Conservation (phyloP, 2,888 invertebrate species). For the Dicycla oo region DNA sequence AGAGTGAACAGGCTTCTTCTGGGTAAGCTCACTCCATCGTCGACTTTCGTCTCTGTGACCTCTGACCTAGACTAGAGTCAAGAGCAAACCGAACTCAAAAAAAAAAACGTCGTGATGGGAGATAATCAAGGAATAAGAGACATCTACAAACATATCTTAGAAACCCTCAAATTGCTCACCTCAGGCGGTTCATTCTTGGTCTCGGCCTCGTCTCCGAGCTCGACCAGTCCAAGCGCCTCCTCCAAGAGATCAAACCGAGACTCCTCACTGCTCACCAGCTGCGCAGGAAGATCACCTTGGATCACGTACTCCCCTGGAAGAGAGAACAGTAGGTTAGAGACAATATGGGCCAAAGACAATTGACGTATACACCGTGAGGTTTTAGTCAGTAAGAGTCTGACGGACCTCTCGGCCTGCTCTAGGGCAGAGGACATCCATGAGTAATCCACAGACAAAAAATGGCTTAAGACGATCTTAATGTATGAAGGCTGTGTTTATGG, state of each 20-base stretch:
- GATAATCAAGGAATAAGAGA: too few species aligned
- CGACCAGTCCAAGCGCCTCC: constrained; percentile 94
- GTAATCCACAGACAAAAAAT: too few species aligned
- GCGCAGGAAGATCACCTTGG: constrained; percentile 88
- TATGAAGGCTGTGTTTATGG: background rate
- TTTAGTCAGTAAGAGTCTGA: background rate
- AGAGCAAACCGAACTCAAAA: too few species aligned
- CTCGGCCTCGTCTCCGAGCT: constrained; percentile 91
- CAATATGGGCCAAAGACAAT: background rate
- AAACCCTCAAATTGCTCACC: constrained; percentile 71
- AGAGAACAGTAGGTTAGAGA: background rate
- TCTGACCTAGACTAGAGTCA: too few species aligned
- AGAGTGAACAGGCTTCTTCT: too few species aligned
- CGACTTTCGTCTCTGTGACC: too few species aligned
- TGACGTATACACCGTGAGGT: background rate
- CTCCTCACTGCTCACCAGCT: constrained; percentile 89
- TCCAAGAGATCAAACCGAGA: constrained; percentile 93
- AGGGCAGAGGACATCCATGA: background rate
- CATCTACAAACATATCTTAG: too few species aligned
- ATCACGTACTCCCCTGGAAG: constrained; percentile 92
- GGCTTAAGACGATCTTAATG: too few species aligned
- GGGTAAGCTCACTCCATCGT: too few species aligned
- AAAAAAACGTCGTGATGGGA: too few species aligned
- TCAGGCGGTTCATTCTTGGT: constrained; percentile 85
- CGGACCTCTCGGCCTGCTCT: background rate